phyloP scores from a whole-genome alignment of 1,140 invertebrate species.

The Conopomorpha cramerella region DNA sequence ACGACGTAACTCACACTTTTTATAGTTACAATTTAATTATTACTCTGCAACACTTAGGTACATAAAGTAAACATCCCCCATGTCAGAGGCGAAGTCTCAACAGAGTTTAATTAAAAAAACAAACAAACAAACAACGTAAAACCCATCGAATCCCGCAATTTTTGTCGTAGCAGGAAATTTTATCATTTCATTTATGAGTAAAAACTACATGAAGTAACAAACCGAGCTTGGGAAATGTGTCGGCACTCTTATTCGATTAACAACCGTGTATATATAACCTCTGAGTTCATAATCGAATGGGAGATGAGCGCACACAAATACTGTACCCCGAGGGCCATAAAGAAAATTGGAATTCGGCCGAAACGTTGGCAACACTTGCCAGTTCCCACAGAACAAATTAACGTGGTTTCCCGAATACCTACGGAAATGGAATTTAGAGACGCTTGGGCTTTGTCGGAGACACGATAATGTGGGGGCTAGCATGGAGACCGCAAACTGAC shows the following conservation, averaged over 20 bases:
- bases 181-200: neutral
- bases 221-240: neutral
- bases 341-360: slow-evolving; percentile 38
- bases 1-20: too few relatives aligned
- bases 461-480: too few relatives aligned
- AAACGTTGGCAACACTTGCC: slow-evolving; percentile 21
- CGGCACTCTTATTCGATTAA: neutral
- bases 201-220: neutral
- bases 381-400: slow-evolving; percentile 36
- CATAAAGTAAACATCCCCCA: too few relatives aligned
- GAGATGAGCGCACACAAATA: neutral
- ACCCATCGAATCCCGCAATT: too few relatives aligned
- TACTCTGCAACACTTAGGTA: too few relatives aligned
- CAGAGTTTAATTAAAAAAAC: too few relatives aligned
- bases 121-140: too few relatives aligned
- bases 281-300: neutral
- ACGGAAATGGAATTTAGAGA: too few relatives aligned
- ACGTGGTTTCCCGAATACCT: slow-evolving; percentile 10
- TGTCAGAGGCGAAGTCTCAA: too few relatives aligned
- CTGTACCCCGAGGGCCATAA: slow-evolving; percentile 13
- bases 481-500: too few relatives aligned
- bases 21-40: too few relatives aligned
- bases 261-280: slow-evolving; percentile 3
- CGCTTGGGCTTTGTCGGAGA: neutral
- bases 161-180: neutral